Conservation (phyloP, 2,797 vertebrate genomes). For the Halcyon leucocephala region DNA sequence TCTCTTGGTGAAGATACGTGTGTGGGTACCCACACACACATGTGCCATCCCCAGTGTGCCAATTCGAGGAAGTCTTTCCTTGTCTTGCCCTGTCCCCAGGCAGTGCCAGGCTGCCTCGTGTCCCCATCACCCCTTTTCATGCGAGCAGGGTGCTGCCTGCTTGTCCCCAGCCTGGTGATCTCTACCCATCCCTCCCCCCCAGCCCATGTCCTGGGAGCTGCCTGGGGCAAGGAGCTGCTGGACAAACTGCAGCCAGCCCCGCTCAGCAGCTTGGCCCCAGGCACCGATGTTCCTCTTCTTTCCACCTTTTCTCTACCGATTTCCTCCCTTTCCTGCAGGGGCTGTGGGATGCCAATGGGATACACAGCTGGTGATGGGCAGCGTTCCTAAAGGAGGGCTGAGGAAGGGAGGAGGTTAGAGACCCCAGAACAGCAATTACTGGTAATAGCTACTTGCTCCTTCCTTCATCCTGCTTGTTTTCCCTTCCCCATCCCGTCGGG, state of each 20-base stretch:
- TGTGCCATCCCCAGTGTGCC: rapidly evolving
- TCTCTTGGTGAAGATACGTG: rapidly evolving
- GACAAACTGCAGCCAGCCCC: not conserved
- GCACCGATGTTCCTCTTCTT: not conserved
- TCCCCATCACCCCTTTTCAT: rapidly evolving
- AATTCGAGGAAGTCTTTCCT: not conserved
- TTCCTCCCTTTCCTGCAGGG: not conserved
- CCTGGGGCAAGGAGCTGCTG: not conserved
- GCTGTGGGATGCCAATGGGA: not conserved
- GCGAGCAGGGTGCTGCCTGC: not conserved
- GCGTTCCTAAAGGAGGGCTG: not conserved
- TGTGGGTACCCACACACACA: rapidly evolving
- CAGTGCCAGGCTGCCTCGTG: not conserved
- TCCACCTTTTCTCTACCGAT: rapidly evolving
- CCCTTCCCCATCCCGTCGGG: too few relatives aligned
- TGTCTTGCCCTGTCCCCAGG: not conserved
- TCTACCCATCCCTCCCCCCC: rapidly evolving
- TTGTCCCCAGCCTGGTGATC: not conserved
- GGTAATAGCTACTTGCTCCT: not conserved
- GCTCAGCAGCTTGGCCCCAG: not conserved
- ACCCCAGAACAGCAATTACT: not conserved
- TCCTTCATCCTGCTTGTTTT: not conserved
- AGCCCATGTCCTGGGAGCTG: not conserved
- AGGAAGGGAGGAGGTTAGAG: not conserved
- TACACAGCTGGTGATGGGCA: rapidly evolving